Base-by-base conservation (phyloP, 2,113 vertebrate species). In the Xyrauchen texanus region DNA sequence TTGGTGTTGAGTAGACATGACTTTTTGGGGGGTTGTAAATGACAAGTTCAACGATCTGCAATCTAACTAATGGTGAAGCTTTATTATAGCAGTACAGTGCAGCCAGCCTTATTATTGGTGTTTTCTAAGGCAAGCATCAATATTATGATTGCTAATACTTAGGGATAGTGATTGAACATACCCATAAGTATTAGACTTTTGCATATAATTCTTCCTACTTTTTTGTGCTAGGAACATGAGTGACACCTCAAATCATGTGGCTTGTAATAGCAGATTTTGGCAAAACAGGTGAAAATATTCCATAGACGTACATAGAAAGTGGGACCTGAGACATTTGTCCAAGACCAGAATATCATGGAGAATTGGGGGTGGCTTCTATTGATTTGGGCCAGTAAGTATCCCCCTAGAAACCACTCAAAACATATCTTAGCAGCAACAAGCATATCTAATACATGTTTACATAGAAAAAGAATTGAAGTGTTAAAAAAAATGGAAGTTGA, bases 41-140 rank as follows among this genome's bases (percentile, higher is more conserved):
- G 71, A 74, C 71, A 74, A 58, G n/a, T 74, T n/a, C 51, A 74
- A 46, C 46, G 44, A 12, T 51, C 71, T 62, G 71, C 62, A 63
- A 74, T 74, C 58, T 63, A 74, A 62, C 71, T 74, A 51, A 74
- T 63, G 71, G 46, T 61, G 58, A 62, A 74, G 46, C 71, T 62
- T 34, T 74, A 51, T 61, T 74, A 63, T 42, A 74, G 34, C 16
- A 49, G 16, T 60, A 42, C 58, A 62, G 58, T 49, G 71, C 57
- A 74, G 58, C 21, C 71, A 74, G 71, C 46, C 13, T 74, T 47
- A 9, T 51, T 44, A 13, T 7, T 51, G 46, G 45, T 62, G 6
- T 74, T 74, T 62, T 57, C 70, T 49, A 21, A 45, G 5, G n/a
- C 57, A 46, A 21, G 45, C 55, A 58, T 15, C 13, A 58, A 13